A percentile compares a stretch with the other conserved stretches of the same genome.
Conservation (phyloP, 2,113 vertebrate genomes). For the Narcine bancroftii region DNA sequence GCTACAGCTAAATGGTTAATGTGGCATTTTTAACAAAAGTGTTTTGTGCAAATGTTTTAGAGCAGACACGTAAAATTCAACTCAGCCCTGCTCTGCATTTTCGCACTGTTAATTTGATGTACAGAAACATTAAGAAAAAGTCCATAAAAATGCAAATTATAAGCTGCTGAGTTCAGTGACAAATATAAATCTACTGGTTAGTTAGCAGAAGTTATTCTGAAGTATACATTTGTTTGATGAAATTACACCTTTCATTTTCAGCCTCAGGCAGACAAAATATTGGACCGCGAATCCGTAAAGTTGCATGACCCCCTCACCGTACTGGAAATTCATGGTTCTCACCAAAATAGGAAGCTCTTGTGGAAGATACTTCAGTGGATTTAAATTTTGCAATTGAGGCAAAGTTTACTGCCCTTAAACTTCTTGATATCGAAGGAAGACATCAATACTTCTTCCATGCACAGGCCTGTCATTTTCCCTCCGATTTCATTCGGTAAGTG, state of each 20-base stretch:
- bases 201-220: constrained; percentile 25
- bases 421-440: background rate
- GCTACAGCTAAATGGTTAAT: background rate
- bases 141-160: background rate
- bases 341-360: background rate
- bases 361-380: background rate
- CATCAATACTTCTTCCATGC: background rate
- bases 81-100: background rate
- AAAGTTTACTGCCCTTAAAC: constrained; percentile 9
- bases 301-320: constrained; percentile 31
- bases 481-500: background rate
- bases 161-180: background rate
- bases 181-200: constrained; percentile 19
- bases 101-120: background rate
- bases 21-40: constrained; percentile 1
- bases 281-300: background rate
- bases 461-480: background rate
- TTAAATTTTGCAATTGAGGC: background rate
- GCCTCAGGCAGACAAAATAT: background rate
- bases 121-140: background rate
- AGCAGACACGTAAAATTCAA: background rate
- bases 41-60: background rate
- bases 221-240: constrained; percentile 17
- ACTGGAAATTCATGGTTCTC: background rate
- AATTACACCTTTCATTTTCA: constrained; percentile 1